phyloP scores from a whole-genome alignment of 2,797 vertebrate species.

The Glyptemys insculpta region DNA sequence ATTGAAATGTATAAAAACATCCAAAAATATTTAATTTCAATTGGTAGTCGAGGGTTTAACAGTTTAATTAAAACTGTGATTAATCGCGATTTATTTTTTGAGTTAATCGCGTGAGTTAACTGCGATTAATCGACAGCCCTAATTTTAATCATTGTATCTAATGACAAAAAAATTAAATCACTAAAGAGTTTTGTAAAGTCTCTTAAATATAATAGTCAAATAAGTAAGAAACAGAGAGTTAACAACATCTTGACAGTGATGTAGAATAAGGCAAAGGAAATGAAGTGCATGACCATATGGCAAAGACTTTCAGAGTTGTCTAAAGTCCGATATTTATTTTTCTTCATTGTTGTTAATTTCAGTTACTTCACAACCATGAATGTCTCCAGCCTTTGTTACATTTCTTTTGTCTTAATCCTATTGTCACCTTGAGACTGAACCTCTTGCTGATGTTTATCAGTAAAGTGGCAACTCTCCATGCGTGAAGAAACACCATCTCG shows the following conservation, averaged over 20 bases:
- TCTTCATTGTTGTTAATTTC: conserved; percentile 18
- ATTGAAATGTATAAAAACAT: too few relatives aligned
- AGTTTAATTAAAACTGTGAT: too few relatives aligned
- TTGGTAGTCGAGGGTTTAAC: too few relatives aligned
- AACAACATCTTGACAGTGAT: not conserved
- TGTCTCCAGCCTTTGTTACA: not conserved
- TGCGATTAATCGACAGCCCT: too few relatives aligned
- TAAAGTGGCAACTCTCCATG: not conserved
- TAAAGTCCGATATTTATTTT: not conserved
- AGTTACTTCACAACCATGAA: not conserved
- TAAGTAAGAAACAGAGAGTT: not conserved
- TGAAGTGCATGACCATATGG: not conserved
- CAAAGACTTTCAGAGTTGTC: not conserved
- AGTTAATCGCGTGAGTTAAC: too few relatives aligned
- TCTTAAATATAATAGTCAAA: not conserved
- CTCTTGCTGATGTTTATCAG: not conserved
- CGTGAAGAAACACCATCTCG: not conserved
- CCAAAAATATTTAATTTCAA: too few relatives aligned
- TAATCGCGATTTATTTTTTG: too few relatives aligned
- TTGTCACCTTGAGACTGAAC: not conserved
- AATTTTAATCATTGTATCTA: not conserved
- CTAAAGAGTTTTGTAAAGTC: not conserved
- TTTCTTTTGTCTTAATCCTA: not conserved
- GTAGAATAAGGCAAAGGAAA: not conserved
- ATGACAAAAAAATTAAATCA: conserved; percentile 1